Evolutionary conservation across 1,140 invertebrate genomes (phyloP).

Genomic region (Lerema accius): DNA sequence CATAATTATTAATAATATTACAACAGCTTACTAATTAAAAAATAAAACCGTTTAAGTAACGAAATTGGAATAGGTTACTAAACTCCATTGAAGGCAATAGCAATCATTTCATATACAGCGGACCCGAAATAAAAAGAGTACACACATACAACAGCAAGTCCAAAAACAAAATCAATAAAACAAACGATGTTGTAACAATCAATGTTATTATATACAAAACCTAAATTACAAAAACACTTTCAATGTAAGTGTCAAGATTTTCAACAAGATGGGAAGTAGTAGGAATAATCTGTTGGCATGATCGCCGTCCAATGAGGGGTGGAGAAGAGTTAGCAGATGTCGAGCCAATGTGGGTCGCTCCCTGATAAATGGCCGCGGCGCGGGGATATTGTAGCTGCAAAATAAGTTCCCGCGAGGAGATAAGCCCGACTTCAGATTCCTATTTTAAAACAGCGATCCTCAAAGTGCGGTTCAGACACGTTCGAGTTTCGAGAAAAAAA

Average conservation of each 20-base stretch:
- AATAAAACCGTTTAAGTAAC: too few species aligned
- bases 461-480: too few species aligned
- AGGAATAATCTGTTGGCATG: conserved; percentile 18
- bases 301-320: conserved; percentile 49
- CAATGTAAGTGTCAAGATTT: neutral
- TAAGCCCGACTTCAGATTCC: conserved; percentile 37
- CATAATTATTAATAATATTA: too few species aligned
- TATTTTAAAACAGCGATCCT: too few species aligned
- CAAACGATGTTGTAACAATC: too few species aligned
- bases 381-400: conserved; percentile 55
- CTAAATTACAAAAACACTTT: neutral
- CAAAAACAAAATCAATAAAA: neutral
- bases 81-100: too few species aligned
- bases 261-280: neutral
- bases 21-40: too few species aligned
- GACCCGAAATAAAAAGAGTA: too few species aligned
- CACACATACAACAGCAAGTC: neutral
- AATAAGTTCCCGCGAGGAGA: conserved; percentile 50
- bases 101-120: too few species aligned
- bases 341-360: conserved; percentile 67
- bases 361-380: conserved; percentile 69
- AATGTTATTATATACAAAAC: too few species aligned
- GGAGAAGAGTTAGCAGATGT: conserved; percentile 61
- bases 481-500: too few species aligned
- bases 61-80: too few species aligned